Evolutionary conservation across 2,113 vertebrate species (phyloP), one percentile per base, ranked within the genome.

Genomic region (Alces alces): DNA sequence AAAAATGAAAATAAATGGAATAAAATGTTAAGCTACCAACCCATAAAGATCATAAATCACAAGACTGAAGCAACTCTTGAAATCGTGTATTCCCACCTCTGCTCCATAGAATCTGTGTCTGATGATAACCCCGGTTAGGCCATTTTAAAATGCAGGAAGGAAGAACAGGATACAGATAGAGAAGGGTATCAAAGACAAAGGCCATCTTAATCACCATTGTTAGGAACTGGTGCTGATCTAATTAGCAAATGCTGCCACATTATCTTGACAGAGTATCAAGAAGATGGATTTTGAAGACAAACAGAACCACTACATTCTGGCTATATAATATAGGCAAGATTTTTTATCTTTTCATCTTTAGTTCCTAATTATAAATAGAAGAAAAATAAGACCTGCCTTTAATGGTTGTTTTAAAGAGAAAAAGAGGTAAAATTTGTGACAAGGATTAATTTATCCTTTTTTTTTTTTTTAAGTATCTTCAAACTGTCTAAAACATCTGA

Each of bases 1-100:
- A 78, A 60, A 93, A 96, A 86, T 96, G 33, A 16, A 97, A 86
- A 89, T 78, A 93, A 85, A 45, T 73, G 7, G 12, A 91, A 60
- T 78, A 60, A 95, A 97, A 82, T 27, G 43, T 89, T 86, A 89
- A 92, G n/a, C 21, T 66, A 95, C 27, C 60, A 88, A 85, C n/a
- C 6, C 30, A 73, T 87, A 79, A 58, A 92, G 92, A 89, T 89
- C n/a, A 64, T 89, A 83, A 61, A 54, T 91, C 64, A 79, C 16
- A 89, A 80, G 16, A 78, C 70, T 54, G 9, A 79, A 92, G 14
- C 36, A 95, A 55, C 25, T 25, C 16, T 95, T 90, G 52, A 95
- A 73, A 87, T 82, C 25, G 16, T 43, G 30, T 54, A 45, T 60
- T 95, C 21, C 50, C 10, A 30, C 13, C 47, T 96, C 89, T 57